Percentiles rank a stretch among this genome's conserved stretches.
These are phyloP conservation scores for Neria commutata DNA, from an alignment of 2,888 invertebrate species.

Conservation along the genomic window DNA sequence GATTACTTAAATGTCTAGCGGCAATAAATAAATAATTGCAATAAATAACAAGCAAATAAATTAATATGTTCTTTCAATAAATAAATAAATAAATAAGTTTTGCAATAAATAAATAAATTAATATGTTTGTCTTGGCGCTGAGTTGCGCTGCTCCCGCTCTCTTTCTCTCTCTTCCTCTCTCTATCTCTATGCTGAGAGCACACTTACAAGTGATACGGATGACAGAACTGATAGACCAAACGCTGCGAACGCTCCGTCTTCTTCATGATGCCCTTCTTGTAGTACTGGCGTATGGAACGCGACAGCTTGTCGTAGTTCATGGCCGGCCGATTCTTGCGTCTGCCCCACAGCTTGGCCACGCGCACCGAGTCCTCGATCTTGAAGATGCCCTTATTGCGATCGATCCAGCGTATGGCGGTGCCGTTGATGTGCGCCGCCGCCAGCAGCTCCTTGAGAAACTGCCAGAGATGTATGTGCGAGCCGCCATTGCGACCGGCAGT, in stretches of 20 bases:
- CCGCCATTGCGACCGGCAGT: constrained; percentile 65
- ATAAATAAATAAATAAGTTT: constrained; percentile 15
- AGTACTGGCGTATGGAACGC: constrained; percentile 96
- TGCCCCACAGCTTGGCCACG: constrained; percentile 98
- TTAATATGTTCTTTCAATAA: constrained; percentile 20
- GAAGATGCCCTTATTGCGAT: constrained; percentile 92
- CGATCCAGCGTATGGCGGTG: constrained; percentile 96
- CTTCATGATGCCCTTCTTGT: constrained; percentile 99
- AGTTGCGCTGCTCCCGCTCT: background rate
- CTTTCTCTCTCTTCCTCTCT: background rate
- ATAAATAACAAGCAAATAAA: constrained; percentile 36
- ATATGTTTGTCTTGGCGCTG: constrained; percentile 16
- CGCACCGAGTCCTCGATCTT: constrained; percentile 98
- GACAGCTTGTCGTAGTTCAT: constrained; percentile 99
- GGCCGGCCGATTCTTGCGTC: constrained; percentile 95
- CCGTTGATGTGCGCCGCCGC: constrained; percentile 87
- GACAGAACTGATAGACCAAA: constrained; percentile 98
- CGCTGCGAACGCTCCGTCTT: constrained; percentile 98
- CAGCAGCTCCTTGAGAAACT: constrained; percentile 95
- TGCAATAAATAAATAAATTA: background rate
- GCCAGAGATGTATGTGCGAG: constrained; percentile 97
- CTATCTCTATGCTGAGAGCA: background rate
- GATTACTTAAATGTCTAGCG: background rate
- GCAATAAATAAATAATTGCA: constrained; percentile 15
- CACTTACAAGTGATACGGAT: constrained; percentile 82